Evolutionary conservation across 1,140 invertebrate species (phyloP).

Genomic region (Acromyrmex heyeri): DNA sequence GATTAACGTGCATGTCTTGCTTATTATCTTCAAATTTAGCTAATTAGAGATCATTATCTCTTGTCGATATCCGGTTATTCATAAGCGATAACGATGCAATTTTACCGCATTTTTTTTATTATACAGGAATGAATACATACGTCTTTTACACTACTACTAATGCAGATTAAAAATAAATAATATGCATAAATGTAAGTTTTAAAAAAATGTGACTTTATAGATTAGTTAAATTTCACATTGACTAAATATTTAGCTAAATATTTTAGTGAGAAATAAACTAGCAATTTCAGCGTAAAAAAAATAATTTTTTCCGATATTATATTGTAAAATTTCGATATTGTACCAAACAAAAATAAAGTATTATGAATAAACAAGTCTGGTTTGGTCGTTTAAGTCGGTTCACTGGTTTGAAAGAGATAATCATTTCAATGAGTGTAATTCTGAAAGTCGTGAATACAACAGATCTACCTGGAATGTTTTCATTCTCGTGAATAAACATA

Average conservation of each 20-base stretch:
- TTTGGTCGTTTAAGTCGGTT: neutral
- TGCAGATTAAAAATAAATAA: neutral
- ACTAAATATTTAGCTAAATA: neutral
- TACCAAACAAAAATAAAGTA: neutral
- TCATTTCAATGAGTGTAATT: conserved; percentile 6
- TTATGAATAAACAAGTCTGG: neutral
- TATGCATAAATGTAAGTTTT: neutral
- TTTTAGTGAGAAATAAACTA: neutral
- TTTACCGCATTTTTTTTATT: neutral
- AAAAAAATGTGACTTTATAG: neutral
- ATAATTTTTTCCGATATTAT: neutral
- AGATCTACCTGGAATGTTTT: conserved; percentile 2
- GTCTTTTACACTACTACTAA: neutral
- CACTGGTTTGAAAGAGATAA: neutral
- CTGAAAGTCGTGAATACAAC: neutral
- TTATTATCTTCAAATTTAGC: conserved; percentile 31
- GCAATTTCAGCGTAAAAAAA: neutral
- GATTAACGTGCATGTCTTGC: conserved; percentile 27
- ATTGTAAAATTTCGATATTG: neutral
- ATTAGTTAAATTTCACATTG: neutral
- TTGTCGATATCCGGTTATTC: conserved; percentile 6
- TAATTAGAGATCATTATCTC: conserved; percentile 7
- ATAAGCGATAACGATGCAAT: neutral
- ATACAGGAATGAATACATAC: neutral
- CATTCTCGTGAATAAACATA: neutral